Percentiles rank a stretch among this genome's conserved stretches.
Conservation (phyloP, 2,113 vertebrate genomes). For the Willisornis vidua region DNA sequence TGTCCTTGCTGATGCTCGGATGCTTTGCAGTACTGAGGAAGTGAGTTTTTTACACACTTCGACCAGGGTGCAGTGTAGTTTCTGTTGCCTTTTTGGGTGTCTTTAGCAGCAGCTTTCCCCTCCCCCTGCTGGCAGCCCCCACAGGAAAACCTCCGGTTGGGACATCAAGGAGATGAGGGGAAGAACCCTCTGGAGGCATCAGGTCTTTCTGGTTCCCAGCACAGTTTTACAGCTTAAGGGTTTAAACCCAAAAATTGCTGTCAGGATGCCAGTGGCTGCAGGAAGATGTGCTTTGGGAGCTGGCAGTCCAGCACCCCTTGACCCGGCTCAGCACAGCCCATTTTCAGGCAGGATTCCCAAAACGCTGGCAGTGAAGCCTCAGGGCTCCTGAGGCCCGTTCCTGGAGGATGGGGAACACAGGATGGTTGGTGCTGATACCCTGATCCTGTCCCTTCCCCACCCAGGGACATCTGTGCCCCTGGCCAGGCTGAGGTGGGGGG, state of each 20-base stretch:
- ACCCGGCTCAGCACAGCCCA: rapidly evolving
- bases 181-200: neutral
- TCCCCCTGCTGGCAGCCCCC: neutral
- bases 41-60: neutral
- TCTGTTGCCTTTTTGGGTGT: neutral
- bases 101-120: rapidly evolving
- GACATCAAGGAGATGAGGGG: rapidly evolving
- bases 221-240: neutral
- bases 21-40: neutral
- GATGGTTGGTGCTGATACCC: neutral
- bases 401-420: neutral
- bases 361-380: rapidly evolving
- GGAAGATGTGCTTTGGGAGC: rapidly evolving
- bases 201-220: neutral
- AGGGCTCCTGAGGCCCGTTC: neutral
- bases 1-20: neutral
- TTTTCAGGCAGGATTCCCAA: neutral
- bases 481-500: rapidly evolving
- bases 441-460: rapidly evolving
- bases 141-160: neutral
- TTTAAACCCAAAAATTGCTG: neutral
- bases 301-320: neutral
- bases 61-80: rapidly evolving
- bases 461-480: neutral
- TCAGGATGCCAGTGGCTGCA: neutral